Conservation (phyloP, 1,140 invertebrate genomes). For the Zaprionus vittiger region DNA sequence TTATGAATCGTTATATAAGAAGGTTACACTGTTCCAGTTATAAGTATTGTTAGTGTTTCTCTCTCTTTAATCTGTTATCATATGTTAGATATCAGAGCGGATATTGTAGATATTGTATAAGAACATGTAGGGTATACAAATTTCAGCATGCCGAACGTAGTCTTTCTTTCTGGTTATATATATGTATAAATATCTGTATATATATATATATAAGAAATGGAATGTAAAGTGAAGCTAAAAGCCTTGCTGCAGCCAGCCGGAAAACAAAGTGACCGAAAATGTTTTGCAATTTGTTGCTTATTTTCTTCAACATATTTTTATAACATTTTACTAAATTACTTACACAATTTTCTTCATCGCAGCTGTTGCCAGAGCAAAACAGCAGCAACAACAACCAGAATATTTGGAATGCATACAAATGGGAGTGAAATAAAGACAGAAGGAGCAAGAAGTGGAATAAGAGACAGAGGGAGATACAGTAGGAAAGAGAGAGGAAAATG, state of each 20-base stretch:
- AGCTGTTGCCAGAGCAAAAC: slow-evolving; percentile 56
- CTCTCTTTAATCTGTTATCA: too few species aligned
- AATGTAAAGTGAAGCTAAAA: slow-evolving; percentile 52
- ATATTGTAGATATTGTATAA: too few species aligned
- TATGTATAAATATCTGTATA: background rate
- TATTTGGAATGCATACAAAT: slow-evolving; percentile 67
- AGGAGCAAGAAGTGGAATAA: too few species aligned
- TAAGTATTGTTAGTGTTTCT: too few species aligned
- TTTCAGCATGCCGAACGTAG: too few species aligned
- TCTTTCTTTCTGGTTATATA: too few species aligned
- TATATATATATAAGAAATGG: slow-evolving; percentile 36
- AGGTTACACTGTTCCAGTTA: too few species aligned
- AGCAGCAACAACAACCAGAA: slow-evolving; percentile 54
- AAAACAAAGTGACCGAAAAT: slow-evolving; percentile 65
- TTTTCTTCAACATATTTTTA: slow-evolving; percentile 60
- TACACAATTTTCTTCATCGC: slow-evolving; percentile 61
- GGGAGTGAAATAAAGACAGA: slow-evolving; percentile 4
- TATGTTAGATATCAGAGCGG: too few species aligned
- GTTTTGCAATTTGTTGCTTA: slow-evolving; percentile 66
- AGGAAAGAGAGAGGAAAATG: background rate
- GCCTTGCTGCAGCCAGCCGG: slow-evolving; percentile 1
- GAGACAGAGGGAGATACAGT: background rate
- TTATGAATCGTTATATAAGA: too few species aligned
- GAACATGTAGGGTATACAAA: too few species aligned
- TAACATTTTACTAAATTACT: slow-evolving; percentile 78